Conservation (phyloP, 2,113 vertebrate species). For the Callocephalon fimbriatum region DNA sequence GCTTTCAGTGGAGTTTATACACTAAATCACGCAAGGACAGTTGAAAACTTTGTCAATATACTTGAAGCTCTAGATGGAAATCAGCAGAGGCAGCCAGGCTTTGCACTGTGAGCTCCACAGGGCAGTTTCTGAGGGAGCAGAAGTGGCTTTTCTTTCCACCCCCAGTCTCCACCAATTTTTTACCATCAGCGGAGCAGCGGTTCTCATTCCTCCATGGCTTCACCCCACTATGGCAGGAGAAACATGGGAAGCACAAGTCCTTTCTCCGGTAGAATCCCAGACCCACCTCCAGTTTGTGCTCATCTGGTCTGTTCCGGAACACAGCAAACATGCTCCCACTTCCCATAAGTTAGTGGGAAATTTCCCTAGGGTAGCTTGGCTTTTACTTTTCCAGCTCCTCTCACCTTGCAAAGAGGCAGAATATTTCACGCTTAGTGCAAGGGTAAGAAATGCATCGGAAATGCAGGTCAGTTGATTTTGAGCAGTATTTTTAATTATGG, state of each 20-base stretch:
- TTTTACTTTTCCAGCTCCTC: background rate
- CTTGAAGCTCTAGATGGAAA: background rate
- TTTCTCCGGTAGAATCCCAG: background rate
- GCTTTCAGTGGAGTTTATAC: background rate
- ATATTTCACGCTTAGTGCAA: background rate
- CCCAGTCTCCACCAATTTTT: rapidly evolving
- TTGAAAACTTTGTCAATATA: background rate
- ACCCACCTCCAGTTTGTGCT: background rate
- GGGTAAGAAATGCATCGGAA: background rate
- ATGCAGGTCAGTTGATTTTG: background rate
- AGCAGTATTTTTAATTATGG: conserved; percentile 7
- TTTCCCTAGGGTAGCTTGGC: background rate
- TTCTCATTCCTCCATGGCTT: background rate
- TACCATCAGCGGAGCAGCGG: background rate
- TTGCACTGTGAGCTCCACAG: background rate
- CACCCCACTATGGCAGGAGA: background rate
- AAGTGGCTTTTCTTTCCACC: background rate
- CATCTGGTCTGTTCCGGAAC: background rate
- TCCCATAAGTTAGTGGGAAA: background rate
- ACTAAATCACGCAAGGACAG: background rate
- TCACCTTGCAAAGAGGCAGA: background rate
- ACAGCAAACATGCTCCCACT: rapidly evolving
- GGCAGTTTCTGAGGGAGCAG: background rate
- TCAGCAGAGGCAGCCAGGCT: background rate
- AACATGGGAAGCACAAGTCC: background rate